Percentiles rank a stretch among this genome's conserved stretches.
Conservation (phyloP, 2,797 vertebrate species). For the Alauda arvensis region DNA sequence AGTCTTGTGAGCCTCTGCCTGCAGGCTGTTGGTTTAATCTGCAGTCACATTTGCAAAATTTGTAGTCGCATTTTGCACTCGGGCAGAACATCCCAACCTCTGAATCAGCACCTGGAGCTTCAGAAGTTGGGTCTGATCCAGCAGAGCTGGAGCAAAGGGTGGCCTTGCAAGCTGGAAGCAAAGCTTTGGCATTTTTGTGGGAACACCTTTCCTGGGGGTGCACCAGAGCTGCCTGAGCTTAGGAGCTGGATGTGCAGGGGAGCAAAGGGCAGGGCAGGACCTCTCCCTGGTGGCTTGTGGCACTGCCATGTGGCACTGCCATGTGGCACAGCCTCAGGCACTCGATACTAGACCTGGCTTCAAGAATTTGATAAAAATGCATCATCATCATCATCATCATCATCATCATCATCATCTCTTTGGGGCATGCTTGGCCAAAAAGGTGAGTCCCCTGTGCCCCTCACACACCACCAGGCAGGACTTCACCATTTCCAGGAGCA, state of each 20-base stretch:
- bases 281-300: neutral
- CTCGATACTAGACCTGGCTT: neutral
- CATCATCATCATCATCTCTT: neutral
- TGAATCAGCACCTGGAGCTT: neutral
- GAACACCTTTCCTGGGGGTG: neutral
- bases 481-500: neutral
- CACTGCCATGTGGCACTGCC: neutral
- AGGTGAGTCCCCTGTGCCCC: neutral
- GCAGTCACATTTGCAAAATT: neutral
- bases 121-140: neutral
- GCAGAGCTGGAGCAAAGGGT: neutral
- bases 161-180: neutral
- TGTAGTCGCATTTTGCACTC: neutral
- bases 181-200: neutral
- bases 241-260: neutral
- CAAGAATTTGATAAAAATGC: neutral
- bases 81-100: neutral
- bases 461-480: neutral
- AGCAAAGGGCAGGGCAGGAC: neutral
- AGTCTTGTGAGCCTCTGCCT: neutral
- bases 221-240: neutral
- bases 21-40: neutral
- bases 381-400: neutral
- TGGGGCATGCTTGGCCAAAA: neutral
- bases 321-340: neutral